Base-by-base conservation (phyloP, 2,888 invertebrate species). In the Arrhopalites spinosus region DNA sequence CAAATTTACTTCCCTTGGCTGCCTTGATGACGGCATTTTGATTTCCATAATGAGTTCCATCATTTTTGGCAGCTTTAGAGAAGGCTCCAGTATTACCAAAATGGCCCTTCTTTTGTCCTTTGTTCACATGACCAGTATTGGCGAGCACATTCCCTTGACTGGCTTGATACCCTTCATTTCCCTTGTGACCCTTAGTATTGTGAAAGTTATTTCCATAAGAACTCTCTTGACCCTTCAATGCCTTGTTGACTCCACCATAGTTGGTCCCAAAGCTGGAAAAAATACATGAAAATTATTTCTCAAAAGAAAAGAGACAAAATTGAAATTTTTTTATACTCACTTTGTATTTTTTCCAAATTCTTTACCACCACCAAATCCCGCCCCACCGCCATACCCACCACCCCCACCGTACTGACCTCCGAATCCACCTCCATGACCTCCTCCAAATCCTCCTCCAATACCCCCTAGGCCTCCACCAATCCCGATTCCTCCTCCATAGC, bases 31-130 rank as follows among this genome's bases (percentile, higher is more conserved):
- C 81, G 23, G 70, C 47, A 43, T 82, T 76, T 61, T 80, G 78
- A 66, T 82, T 80, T n/a, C 79, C 81, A 59, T 77, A 81, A 3
- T 78, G 72, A 36, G 76, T 78, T 11, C 79, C 80, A 50, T 79
- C 80, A 64, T 77, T 77, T 53, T 82, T 81, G 36, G 78, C 78
- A 17, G 78, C 79, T 67, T 82, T 82, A 7, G 78, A 73, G 13
- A 80, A 70, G 23, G 68, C 59, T 5, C 78, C 82, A n/a, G 74
- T 43, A n/a, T 69, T 76, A 29, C 79, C 81, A 70, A 80, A 81
- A 2, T 79, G 76, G 23, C 82, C 82, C 74, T 82, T 82, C 75
- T 82, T 82, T 45, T 73, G 59, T 5, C 78, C 80, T 50, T 82
- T 82, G 77, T 81, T 82, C 1, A 81, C 76, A 30, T 78, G 75